Evolutionary conservation across 2,888 invertebrate species (phyloP), one percentile per base, ranked within the genome.

Genomic region (Agrenia bidenticulata): DNA sequence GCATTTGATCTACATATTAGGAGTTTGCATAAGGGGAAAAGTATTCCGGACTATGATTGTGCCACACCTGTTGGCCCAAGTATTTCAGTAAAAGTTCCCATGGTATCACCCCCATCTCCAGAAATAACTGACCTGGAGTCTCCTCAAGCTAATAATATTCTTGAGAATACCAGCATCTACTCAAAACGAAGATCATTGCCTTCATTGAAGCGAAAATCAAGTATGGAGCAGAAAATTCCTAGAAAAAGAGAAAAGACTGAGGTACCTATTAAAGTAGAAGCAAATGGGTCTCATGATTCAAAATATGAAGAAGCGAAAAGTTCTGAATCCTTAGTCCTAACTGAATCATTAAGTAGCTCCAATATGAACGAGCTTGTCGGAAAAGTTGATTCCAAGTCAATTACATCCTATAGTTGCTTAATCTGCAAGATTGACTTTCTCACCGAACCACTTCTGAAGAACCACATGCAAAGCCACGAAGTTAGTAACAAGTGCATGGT

Each of bases 1-100:
- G 53, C 61, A 24, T 66, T 45, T 37, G 53, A 61, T 15, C 37
- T 63, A 17, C 69, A 69, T 42, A 49, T 69, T 32, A 45, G 24
- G 19, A 58, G 60, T 2, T 59, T 65, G n/a, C 55, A 45, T 19
- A 15, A 41, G 51, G 51, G 51, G 4, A 51, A 51, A 13, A 11
- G 13, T 13, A 51, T 23, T 51, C 51, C 51, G 13, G 24, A 51
- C 21, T 51, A 19, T 21, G 21, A 21, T 21, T 2, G 9, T 19
- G n/a, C 15, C 4, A 4, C 21, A 19, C 4, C 45, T 21, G 15
- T n/a, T n/a, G 7, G 15, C 4, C 15, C 45, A 21, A 45, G 7
- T 15, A 21, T 9, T 45, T 9, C 45, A 45, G 45, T 45, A n/a
- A n/a, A n/a, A 21, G 15, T 45, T 19, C 51, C 51, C 17, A 5